A percentile compares a stretch with the other conserved stretches of the same genome.
phyloP scores from a whole-genome alignment of 1,140 invertebrate species.

The Dendrolimus punctatus region DNA sequence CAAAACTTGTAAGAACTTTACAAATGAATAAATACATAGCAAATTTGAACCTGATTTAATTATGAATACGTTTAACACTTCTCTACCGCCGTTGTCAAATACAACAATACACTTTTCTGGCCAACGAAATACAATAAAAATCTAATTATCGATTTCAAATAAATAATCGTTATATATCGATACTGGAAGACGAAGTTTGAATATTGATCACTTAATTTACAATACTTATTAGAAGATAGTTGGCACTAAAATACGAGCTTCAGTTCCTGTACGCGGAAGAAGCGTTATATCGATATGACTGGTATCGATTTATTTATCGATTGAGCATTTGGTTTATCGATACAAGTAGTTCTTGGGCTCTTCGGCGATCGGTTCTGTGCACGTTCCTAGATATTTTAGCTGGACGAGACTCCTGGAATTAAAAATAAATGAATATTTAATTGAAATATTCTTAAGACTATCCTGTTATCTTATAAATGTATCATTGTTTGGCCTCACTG shows the following conservation, averaged over 20 bases:
- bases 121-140: no score
- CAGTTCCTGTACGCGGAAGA: conserved; percentile 11
- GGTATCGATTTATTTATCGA: conserved; percentile 13
- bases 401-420: conserved; percentile 61
- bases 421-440: conserved; percentile 2
- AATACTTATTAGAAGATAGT: conserved; percentile 22
- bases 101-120: no score
- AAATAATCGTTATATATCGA: no score
- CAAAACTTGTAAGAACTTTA: no score
- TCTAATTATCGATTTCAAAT: no score
- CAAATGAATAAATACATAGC: no score
- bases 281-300: conserved; percentile 23
- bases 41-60: no score
- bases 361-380: conserved; percentile 64
- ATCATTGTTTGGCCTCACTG: no score
- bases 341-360: conserved; percentile 70
- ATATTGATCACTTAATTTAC: conserved; percentile 21
- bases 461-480: not conserved
- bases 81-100: no score
- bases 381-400: conserved; percentile 61
- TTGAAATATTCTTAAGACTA: conserved; percentile 1
- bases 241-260: conserved; percentile 25
- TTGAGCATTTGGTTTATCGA: conserved; percentile 34
- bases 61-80: no score
- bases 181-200: conserved; percentile 18